These are phyloP conservation scores for Megaustenia siamemsis DNA, from an alignment of 2,888 invertebrate genomes.

Conservation along the genomic window DNA sequence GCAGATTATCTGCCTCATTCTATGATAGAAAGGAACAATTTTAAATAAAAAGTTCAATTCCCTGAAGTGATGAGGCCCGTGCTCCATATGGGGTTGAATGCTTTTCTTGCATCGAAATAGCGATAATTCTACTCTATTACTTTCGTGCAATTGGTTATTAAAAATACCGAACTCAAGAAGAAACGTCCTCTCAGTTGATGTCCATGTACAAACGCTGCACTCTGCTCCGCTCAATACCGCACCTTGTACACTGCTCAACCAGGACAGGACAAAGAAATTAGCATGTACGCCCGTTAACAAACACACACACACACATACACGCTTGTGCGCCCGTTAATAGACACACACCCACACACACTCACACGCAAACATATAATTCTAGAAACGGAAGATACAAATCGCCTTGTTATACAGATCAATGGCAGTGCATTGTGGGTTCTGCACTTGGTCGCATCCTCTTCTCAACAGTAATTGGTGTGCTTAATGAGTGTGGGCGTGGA, in stretches of 20 bases:
- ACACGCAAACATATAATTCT: not conserved
- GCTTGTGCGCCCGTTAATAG: not conserved
- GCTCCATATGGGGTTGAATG: no score
- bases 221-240: not conserved
- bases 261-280: not conserved
- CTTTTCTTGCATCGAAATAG: no score
- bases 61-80: no score
- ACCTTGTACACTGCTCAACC: conserved; percentile 2
- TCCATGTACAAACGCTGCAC: not conserved
- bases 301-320: not conserved
- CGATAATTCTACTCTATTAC: no score
- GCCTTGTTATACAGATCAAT: conserved; percentile 9
- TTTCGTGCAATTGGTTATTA: no score
- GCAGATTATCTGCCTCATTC: no score
- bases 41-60: no score
- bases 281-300: not conserved
- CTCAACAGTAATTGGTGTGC: not conserved
- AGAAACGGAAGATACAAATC: not conserved
- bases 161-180: no score
- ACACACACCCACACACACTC: not conserved
- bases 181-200: not conserved
- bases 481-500: no score
- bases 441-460: not conserved
- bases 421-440: not conserved
- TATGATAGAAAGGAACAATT: no score